Percentiles rank a stretch among this genome's conserved stretches.
Conservation (phyloP, 2,113 vertebrate genomes). For the Callorhinus ursinus region DNA sequence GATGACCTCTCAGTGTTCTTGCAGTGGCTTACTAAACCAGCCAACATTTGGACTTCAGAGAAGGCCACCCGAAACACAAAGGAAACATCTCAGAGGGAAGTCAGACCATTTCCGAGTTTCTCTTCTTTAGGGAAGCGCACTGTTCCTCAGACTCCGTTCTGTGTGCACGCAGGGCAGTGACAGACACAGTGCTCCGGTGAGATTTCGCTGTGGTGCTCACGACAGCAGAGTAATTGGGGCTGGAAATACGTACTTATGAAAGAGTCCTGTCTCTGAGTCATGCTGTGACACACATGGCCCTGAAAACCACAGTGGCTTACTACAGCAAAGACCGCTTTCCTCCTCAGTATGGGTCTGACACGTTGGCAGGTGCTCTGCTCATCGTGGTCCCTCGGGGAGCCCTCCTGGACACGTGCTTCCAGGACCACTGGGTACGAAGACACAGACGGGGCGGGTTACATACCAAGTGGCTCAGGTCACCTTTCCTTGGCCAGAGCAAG, state of each 20-base stretch:
- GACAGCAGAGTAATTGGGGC: neutral
- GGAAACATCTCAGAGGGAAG: neutral
- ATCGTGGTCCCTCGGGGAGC: fast-evolving
- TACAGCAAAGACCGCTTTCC: neutral
- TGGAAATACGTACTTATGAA: neutral
- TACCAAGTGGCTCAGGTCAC: fast-evolving
- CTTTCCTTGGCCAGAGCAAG: neutral
- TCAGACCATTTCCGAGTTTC: neutral
- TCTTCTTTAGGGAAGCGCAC: neutral
- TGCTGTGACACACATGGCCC: neutral
- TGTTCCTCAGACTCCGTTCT: neutral
- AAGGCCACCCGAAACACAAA: neutral
- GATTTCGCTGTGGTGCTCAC: neutral
- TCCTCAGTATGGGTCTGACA: fast-evolving
- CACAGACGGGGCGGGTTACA: neutral
- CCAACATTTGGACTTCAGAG: neutral
- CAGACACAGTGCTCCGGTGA: fast-evolving
- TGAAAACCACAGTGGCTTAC: too few species aligned
- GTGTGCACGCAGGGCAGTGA: neutral
- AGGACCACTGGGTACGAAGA: neutral
- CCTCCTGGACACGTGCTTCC: too few species aligned
- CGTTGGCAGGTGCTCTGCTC: too few species aligned
- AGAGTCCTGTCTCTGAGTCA: neutral
- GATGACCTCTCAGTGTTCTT: neutral
- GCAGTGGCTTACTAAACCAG: too few species aligned